These are phyloP conservation scores for Drosophila tropicalis DNA, from an alignment of 1,140 invertebrate genomes.

Conservation along the genomic window DNA sequence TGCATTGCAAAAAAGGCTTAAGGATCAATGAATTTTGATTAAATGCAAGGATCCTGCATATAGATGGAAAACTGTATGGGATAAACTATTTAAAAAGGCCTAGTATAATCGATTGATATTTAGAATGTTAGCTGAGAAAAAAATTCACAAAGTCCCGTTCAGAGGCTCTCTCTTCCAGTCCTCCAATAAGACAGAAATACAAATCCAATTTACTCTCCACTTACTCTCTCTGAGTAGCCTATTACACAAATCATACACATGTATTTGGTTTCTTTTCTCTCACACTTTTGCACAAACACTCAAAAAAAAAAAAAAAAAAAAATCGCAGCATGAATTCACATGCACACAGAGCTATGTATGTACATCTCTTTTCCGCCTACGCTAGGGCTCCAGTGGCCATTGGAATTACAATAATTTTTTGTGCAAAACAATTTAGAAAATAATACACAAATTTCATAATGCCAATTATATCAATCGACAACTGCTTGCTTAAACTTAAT, in stretches of 20 bases:
- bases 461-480: neutral
- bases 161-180: too few species aligned
- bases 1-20: conserved; percentile 1
- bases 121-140: too few species aligned
- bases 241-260: too few species aligned
- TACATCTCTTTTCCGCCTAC: neutral
- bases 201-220: too few species aligned
- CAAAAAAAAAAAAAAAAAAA: neutral
- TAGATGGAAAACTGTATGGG: too few species aligned
- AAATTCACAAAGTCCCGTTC: too few species aligned
- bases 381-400: neutral
- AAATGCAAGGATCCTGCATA: neutral
- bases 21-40: neutral
- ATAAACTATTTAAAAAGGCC: too few species aligned
- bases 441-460: neutral
- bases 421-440: neutral
- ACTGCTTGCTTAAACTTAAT: neutral
- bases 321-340: neutral
- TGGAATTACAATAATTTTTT: neutral
- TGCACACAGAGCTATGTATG: neutral
- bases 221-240: too few species aligned
- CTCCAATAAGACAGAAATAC: too few species aligned
- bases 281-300: neutral
- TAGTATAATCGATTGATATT: too few species aligned
- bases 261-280: too few species aligned